These are phyloP conservation scores for Hipparchia sbordonii DNA, from an alignment of 2,888 invertebrate genomes.

Conservation along the genomic window DNA sequence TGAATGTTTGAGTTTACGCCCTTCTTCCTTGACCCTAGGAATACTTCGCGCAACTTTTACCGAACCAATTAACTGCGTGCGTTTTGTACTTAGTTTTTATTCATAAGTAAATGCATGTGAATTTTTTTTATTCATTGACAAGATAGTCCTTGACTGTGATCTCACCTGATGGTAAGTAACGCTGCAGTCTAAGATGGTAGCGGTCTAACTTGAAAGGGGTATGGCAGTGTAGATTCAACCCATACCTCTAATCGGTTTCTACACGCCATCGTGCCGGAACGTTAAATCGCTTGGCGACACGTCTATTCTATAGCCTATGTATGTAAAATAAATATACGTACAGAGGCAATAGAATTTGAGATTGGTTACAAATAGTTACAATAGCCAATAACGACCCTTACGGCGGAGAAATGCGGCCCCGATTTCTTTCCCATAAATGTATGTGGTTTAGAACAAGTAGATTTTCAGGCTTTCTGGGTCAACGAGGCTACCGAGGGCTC, in stretches of 20 bases:
- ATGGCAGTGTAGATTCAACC: no score
- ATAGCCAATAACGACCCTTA: conserved; percentile 44
- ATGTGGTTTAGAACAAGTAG: conserved; percentile 43
- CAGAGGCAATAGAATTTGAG: conserved; percentile 27
- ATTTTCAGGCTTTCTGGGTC: conserved; percentile 48
- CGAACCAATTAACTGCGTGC: neutral
- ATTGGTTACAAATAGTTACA: conserved; percentile 40
- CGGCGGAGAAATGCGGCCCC: conserved; percentile 46
- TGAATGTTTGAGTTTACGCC: neutral
- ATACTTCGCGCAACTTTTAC: neutral
- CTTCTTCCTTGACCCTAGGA: neutral
- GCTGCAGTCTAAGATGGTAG: no score
- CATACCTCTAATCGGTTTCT: no score
- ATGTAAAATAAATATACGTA: conserved; percentile 5
- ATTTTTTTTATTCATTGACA: no score
- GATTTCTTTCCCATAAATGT: conserved; percentile 51
- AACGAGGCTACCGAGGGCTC: conserved; percentile 41
- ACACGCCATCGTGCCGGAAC: no score
- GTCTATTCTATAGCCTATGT: no score
- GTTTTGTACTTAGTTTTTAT: no score
- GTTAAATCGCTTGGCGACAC: no score
- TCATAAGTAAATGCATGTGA: no score
- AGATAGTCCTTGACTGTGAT: no score
- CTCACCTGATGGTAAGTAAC: no score
- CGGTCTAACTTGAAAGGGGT: no score